Evolutionary conservation across 2,797 vertebrate genomes (phyloP), one percentile per base, ranked within the genome.

Genomic region (Myotis daubentonii): DNA sequence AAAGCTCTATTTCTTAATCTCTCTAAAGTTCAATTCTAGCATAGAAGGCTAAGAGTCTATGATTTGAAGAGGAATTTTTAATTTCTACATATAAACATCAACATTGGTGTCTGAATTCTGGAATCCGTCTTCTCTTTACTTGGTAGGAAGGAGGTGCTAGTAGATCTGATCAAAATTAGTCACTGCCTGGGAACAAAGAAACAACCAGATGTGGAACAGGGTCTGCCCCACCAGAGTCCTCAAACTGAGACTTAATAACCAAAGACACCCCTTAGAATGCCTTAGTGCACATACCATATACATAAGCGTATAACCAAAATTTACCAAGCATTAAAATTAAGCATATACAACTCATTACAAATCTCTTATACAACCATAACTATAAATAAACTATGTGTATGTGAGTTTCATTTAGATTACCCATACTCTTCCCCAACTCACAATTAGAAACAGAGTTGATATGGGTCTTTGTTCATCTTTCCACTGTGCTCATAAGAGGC

Each of bases 241-340:
- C 94, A 93, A 94, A 86, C 57, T 16, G 85, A 92, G 92, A 91
- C 47, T 90, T 92, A 53, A 80, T 88, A 93, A 96, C 95, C 85
- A 91, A 97, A 97, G 92, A 94, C 82, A 96, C 90, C 75, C 23
- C 57, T 96, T 91, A 57, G 33, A 89, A 94, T 88, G 79, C 82
- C 90, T 96, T 92, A 89, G 93, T 91, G 90, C 93, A 96, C 95
- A 97, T 96, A 90, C 90, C 93, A 89, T 87, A 94, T 20, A 55
- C 91, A 84, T 93, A 97, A 97, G 82, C 88, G 2, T 96, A 96
- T 95, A 97, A 97, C 97, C 96, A 96, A 96, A 96, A 97, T 97
- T 97, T 97, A 97, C 95, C 96, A 97, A 97, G 96, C 96, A 96
- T 97, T 97, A 91, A 97, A 97, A 97, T 97, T 95, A 97, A 97